Evolutionary conservation across 1,140 invertebrate species (phyloP), one percentile per base, ranked within the genome.

Genomic region (Glomeris maerens): DNA sequence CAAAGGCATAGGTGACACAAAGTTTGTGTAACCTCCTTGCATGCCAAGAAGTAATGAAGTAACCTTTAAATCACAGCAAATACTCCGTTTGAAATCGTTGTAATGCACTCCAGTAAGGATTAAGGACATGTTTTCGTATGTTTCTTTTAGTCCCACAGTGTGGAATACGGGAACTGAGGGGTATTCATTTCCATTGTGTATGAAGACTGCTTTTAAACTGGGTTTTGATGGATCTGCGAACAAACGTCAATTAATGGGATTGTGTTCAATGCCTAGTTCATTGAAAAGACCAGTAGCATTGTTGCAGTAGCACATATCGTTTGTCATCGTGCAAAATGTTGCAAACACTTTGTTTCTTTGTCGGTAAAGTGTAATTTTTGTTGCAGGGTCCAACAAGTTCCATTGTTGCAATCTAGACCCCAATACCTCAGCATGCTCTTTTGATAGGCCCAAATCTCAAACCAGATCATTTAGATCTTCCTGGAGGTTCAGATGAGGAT

Each of bases 261-360:
- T 53, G 27, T 52, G 50, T 20, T 45, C 29, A 7, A 52, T 13
- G n/a, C 48, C 31, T 44, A 65, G 52, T 55, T 47, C 54, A 39
- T 49, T 17, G 41, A 66, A 46, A 21, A 67, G 47, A 20, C 47
- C 20, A n/a, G n/a, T n/a, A n/a, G n/a, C n/a, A n/a, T n/a, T n/a
- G n/a, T n/a, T n/a, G n/a, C n/a, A n/a, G n/a, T n/a, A n/a, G n/a
- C n/a, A n/a, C n/a, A n/a, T n/a, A n/a, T n/a, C n/a, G n/a, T n/a
- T n/a, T n/a, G n/a, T n/a, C 29, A 2, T 49, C 29, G 36, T 40
- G 14, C 14, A 2, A 41, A 17, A 49, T 14, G 20, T 42, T 21
- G 27, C 31, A 2, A 49, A 26, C 27, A 31, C 27, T 22, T 49
- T 52, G 22, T 53, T 38, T 38, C 54, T 55, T 23, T 28, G 22